A percentile compares a stretch with the other conserved stretches of the same genome.
These are phyloP conservation scores for Lobophora halterata DNA, from an alignment of 2,888 invertebrate genomes.

Conservation along the genomic window DNA sequence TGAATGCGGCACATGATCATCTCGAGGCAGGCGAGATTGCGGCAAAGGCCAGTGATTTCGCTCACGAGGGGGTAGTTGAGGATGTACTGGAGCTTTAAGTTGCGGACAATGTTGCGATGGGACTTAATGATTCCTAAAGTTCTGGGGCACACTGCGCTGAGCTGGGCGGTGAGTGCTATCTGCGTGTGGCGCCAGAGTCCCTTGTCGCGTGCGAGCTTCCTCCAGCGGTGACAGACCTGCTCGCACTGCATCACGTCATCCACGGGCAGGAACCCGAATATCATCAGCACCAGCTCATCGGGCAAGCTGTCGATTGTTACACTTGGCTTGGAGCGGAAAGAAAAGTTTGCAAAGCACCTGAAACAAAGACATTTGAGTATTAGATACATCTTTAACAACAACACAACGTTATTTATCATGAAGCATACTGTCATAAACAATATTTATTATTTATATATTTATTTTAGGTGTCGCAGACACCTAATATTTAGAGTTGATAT, in stretches of 20 bases:
- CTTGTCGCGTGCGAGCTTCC: conserved; percentile 50
- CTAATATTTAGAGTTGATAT: too few relatives aligned
- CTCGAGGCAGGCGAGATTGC: conserved; percentile 59
- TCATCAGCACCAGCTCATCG: conserved; percentile 60
- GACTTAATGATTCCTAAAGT: conserved; percentile 52
- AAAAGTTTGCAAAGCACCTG: conserved; percentile 28
- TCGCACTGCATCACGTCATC: conserved; percentile 58
- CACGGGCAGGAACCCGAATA: conserved; percentile 61
- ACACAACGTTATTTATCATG: too few relatives aligned
- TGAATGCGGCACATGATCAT: conserved; percentile 67
- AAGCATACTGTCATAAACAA: too few relatives aligned
- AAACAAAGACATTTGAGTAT: neutral
- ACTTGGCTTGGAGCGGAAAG: conserved; percentile 26
- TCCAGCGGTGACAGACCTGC: conserved; percentile 63
- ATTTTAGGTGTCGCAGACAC: too few relatives aligned
- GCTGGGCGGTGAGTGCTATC: conserved; percentile 62
- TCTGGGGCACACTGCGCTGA: conserved; percentile 54
- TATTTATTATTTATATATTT: too few relatives aligned
- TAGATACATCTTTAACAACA: too few relatives aligned
- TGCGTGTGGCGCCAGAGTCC: conserved; percentile 57
- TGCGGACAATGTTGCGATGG: conserved; percentile 52
- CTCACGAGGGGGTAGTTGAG: conserved; percentile 56
- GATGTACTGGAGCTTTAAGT: conserved; percentile 64
- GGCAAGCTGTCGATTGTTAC: conserved; percentile 52
- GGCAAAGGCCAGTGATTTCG: conserved; percentile 54